A percentile compares a stretch with the other conserved stretches of the same genome.
Evolutionary conservation across 2,797 vertebrate species (phyloP).

Genomic region (Hapalemur alaotrensis): DNA sequence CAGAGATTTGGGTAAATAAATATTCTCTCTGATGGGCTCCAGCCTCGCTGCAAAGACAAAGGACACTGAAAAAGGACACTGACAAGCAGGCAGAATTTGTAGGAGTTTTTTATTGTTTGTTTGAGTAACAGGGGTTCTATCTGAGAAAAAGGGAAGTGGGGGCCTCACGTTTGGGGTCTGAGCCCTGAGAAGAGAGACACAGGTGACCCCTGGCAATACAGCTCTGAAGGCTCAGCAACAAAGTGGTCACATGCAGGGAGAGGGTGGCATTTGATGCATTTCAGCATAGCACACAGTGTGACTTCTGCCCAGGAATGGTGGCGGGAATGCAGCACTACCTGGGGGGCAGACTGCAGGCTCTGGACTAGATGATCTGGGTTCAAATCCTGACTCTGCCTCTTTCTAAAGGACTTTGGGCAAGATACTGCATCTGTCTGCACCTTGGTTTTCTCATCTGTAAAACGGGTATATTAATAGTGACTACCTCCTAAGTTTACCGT

Average conservation of each 20-base stretch:
- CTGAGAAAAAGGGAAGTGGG: background rate
- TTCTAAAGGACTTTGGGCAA: background rate
- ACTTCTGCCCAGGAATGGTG: background rate
- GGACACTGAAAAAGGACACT: background rate
- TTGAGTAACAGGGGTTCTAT: background rate
- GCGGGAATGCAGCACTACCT: background rate
- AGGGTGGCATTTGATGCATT: background rate
- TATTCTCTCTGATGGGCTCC: background rate
- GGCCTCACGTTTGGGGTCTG: background rate
- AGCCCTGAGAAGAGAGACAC: background rate
- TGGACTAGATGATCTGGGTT: background rate
- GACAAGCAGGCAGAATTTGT: background rate
- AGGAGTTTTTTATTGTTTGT: background rate
- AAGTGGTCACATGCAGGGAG: background rate
- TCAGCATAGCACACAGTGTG: too few species aligned
- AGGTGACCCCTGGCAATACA: background rate
- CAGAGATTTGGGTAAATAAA: background rate
- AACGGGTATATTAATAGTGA: background rate
- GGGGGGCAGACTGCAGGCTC: too few species aligned
- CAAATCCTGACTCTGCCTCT: background rate
- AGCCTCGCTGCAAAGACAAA: background rate
- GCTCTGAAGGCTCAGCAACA: background rate
- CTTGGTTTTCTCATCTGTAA: conserved; percentile 2
- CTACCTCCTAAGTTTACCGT: background rate
- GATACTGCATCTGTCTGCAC: background rate